Evolutionary conservation across 2,888 invertebrate species (phyloP).

Genomic region (Bibio marci): DNA sequence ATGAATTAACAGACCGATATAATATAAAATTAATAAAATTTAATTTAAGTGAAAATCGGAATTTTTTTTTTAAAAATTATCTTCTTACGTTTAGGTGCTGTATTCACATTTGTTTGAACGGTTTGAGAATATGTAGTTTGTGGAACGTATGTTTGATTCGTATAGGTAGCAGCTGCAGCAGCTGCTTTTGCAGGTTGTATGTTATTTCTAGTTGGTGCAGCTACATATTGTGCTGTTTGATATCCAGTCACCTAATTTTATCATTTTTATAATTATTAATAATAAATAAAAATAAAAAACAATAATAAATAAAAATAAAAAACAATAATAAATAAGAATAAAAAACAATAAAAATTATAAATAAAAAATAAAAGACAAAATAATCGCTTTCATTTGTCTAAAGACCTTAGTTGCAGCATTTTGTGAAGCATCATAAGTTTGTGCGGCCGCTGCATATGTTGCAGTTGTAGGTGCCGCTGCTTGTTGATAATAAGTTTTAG

Average conservation of each 20-base stretch:
- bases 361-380: constrained; percentile 6
- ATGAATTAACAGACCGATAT: too few relatives aligned
- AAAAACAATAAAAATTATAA: background rate
- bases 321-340: background rate
- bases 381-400: background rate
- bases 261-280: constrained; percentile 4
- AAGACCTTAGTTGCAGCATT: constrained; percentile 22
- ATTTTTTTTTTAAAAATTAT: background rate
- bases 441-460: constrained; percentile 26
- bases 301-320: constrained; percentile 5
- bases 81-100: constrained; percentile 38
- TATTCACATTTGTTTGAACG: constrained; percentile 13
- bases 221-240: constrained; percentile 28
- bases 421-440: constrained; percentile 30
- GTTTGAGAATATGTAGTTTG: constrained; percentile 10
- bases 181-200: constrained; percentile 35
- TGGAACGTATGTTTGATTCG: constrained; percentile 31
- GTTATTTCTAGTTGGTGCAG: constrained; percentile 47
- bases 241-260: constrained; percentile 7
- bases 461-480: constrained; percentile 46
- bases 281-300: constrained; percentile 8
- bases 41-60: too few relatives aligned
- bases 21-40: too few relatives aligned
- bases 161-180: constrained; percentile 30
- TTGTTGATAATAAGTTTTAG: constrained; percentile 72